Base-by-base conservation (phyloP, 1,140 invertebrate genomes). In the Cyphomyrmex costatus region DNA sequence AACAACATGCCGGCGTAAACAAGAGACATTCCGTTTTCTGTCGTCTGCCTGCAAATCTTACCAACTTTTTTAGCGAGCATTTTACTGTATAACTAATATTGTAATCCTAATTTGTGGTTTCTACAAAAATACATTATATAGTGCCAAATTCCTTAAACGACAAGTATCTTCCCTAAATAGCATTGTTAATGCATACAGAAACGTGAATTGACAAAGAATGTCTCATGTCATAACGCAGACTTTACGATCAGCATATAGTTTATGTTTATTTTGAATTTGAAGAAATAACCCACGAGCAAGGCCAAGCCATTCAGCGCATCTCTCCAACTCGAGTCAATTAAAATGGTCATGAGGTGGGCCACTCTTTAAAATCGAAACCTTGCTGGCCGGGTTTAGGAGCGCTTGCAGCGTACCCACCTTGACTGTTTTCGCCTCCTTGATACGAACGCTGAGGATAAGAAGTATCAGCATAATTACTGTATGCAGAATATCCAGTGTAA, bases 311-410 rank as follows among this genome's bases (percentile, higher is more conserved):
- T 94, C 78, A 94, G 93, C 94, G 93, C 93, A 94, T 93, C 77
- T 92, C 92, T 94, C 93, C 91, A 89, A 93, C 92, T 91, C 91
- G 92, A 91, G 87, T 95, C 77, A 95, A 95, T 95, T 95, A 95
- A 95, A 95, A 95, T 93, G 94, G 95, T 96, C 96, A 96, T 95
- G 96, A 96, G 92, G 95, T 95, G 93, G 95, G 95, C 96, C 96
- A 96, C 93, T 96, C 96, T 95, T 96, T 96, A 94, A 95, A 96
- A 94, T 96, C 96, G 95, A 96, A 96, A 92, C 94, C 94, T 95
- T 96, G 95, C 93, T 95, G 95, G 92, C 95, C 95, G 89, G 95
- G 95, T 94, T 95, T 95, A 93, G 95, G 95, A 86, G 95, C 95
- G 93, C 95, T 95, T 93, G 94, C 93, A 88, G 95, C 94, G 94